Conservation (phyloP, 2,888 invertebrate genomes). For the Spatulosminthurus flaviceps region DNA sequence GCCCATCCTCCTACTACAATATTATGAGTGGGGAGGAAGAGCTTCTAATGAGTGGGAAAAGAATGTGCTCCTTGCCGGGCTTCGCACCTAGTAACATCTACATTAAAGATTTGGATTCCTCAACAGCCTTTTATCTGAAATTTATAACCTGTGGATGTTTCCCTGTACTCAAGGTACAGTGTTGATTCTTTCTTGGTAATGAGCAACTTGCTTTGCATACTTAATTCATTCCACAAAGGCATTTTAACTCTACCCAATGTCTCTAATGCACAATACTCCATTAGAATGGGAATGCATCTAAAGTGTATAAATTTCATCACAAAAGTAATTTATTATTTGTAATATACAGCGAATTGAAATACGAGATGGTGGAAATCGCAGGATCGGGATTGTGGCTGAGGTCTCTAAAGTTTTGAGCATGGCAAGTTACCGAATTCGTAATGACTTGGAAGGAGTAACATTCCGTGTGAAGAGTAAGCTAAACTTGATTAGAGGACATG, state of each 20-base stretch:
- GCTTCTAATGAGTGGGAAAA: conserved; percentile 15
- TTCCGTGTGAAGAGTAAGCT: conserved; percentile 30
- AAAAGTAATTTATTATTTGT: not conserved
- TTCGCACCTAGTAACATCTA: not conserved
- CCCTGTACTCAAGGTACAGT: conserved; percentile 39
- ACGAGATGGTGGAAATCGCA: not conserved
- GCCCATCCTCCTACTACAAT: conserved; percentile 32
- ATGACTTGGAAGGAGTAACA: conserved; percentile 28
- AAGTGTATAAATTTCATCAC: not conserved
- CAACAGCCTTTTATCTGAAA: conserved; percentile 18
- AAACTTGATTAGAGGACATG: conserved; percentile 31
- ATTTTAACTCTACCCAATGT: too few species aligned
- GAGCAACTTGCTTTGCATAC: too few species aligned
- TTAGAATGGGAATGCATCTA: not conserved
- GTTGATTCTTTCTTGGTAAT: too few species aligned
- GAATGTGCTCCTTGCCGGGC: not conserved
- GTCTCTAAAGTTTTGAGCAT: conserved; percentile 31
- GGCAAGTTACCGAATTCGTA: conserved; percentile 21
- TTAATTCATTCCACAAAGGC: not conserved
- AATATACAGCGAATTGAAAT: conserved; percentile 35
- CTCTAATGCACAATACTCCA: not conserved
- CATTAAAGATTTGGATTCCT: conserved; percentile 13
- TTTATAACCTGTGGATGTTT: conserved; percentile 27
- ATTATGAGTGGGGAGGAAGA: conserved; percentile 27
- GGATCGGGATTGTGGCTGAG: conserved; percentile 29